A percentile compares a stretch with the other conserved stretches of the same genome.
These are phyloP conservation scores for Beris chalybata DNA, from an alignment of 2,888 invertebrate genomes.

Conservation along the genomic window DNA sequence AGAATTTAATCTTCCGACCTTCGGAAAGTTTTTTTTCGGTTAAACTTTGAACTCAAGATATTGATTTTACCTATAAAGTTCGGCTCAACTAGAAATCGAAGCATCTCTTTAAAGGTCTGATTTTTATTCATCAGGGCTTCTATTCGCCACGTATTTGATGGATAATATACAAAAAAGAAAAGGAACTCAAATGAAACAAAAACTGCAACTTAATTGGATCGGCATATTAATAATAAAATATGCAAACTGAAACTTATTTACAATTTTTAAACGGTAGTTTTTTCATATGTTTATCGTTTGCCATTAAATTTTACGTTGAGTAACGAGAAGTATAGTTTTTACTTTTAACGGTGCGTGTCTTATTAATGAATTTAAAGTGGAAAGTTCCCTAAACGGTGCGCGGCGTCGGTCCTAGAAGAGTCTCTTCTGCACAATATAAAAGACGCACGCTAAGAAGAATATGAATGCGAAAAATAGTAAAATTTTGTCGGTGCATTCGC, in stretches of 20 bases:
- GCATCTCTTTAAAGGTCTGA: too few relatives aligned
- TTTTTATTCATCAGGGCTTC: too few relatives aligned
- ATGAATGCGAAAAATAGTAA: conserved; percentile 83
- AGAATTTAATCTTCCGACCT: too few relatives aligned
- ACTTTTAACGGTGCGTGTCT: conserved; percentile 14
- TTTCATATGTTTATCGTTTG: not conserved
- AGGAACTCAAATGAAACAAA: too few relatives aligned
- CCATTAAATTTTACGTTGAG: not conserved
- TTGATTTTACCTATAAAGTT: too few relatives aligned
- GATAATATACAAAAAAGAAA: too few relatives aligned
- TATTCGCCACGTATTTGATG: too few relatives aligned
- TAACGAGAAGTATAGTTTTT: conserved; percentile 6
- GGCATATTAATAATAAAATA: conserved; percentile 2
- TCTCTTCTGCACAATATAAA: conserved; percentile 91
- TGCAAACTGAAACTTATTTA: conserved; percentile 37
- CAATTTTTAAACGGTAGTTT: conserved; percentile 18
- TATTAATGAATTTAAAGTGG: conserved; percentile 10
- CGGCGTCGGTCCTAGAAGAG: conserved; percentile 63
- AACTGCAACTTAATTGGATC: too few relatives aligned
- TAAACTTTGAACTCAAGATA: too few relatives aligned
- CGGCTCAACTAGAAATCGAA: too few relatives aligned
- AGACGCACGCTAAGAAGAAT: conserved; percentile 86
- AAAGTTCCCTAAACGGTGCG: not conserved
- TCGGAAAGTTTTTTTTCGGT: too few relatives aligned
- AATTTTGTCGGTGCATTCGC: conserved; percentile 95